Percentiles rank a stretch among this genome's conserved stretches.
phyloP scores from a whole-genome alignment of 2,797 vertebrate genomes.

The Pangasius sanitwongsei region DNA sequence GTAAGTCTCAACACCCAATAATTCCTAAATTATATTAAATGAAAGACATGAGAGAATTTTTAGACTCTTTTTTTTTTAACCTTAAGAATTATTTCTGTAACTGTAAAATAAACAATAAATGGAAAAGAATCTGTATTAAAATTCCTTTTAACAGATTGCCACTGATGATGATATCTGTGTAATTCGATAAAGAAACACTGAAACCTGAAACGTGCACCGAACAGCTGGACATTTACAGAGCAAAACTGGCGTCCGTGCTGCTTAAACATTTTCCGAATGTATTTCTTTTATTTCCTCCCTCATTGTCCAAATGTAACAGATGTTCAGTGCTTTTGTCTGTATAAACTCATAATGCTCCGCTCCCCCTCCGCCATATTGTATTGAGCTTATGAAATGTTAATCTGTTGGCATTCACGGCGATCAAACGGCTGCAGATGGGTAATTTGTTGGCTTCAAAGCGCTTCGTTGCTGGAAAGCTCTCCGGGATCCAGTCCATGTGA shows the following conservation, averaged over 20 bases:
- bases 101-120: background rate
- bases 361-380: constrained; percentile 23
- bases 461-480: constrained; percentile 10
- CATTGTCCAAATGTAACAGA: background rate
- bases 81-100: background rate
- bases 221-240: background rate
- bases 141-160: background rate
- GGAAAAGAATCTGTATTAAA: background rate
- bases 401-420: constrained; percentile 40
- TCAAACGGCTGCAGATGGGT: constrained; percentile 35
- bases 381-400: constrained; percentile 48
- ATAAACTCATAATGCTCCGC: constrained; percentile 3
- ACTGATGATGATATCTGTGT: background rate
- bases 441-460: constrained; percentile 42
- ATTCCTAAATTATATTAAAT: background rate
- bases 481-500: constrained; percentile 20
- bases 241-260: background rate
- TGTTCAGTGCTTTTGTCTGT: constrained; percentile 19
- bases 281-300: background rate
- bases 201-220: background rate
- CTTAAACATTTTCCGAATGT: background rate
- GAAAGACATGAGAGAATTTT: too few species aligned
- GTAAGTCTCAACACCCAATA: background rate
- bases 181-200: background rate
- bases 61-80: too few species aligned